These are phyloP conservation scores for Ctena decussata DNA, from an alignment of 2,888 invertebrate genomes.

Conservation along the genomic window DNA sequence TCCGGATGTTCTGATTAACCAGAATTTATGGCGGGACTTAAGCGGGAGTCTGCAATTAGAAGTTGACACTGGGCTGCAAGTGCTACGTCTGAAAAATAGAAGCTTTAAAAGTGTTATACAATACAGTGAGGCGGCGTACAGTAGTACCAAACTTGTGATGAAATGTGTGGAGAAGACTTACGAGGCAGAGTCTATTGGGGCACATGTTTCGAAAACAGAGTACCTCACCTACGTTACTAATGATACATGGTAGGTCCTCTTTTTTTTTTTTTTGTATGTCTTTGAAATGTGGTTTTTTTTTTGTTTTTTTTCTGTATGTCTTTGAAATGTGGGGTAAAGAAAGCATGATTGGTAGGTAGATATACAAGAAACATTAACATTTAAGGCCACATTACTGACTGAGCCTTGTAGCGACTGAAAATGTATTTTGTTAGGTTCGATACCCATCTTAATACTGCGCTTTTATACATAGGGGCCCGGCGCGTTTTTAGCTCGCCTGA, in stretches of 20 bases:
- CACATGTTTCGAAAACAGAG: constrained; percentile 52
- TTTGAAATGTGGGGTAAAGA: too few relatives aligned
- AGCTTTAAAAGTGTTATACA: constrained; percentile 25
- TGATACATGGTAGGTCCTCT: constrained; percentile 72
- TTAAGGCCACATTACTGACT: too few relatives aligned
- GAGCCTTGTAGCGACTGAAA: too few relatives aligned
- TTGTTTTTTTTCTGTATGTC: too few relatives aligned
- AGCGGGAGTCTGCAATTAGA: constrained; percentile 74
- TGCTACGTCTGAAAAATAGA: constrained; percentile 72
- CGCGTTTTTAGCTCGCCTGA: too few relatives aligned
- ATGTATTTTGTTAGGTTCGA: too few relatives aligned
- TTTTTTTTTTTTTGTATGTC: too few relatives aligned
- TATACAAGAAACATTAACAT: too few relatives aligned
- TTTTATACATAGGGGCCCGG: too few relatives aligned
- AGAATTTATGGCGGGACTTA: constrained; percentile 82
- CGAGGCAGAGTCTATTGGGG: constrained; percentile 42
- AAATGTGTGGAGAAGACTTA: constrained; percentile 71
- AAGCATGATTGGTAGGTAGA: too few relatives aligned
- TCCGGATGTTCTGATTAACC: constrained; percentile 74
- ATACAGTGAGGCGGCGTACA: constrained; percentile 16
- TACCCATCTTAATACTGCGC: too few relatives aligned
- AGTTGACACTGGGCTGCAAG: constrained; percentile 74
- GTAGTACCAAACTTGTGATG: constrained; percentile 71
- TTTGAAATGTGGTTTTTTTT: too few relatives aligned
- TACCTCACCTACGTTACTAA: constrained; percentile 74